Conservation (phyloP, 1,140 invertebrate species). For the Drosophila equinoxialis region DNA sequence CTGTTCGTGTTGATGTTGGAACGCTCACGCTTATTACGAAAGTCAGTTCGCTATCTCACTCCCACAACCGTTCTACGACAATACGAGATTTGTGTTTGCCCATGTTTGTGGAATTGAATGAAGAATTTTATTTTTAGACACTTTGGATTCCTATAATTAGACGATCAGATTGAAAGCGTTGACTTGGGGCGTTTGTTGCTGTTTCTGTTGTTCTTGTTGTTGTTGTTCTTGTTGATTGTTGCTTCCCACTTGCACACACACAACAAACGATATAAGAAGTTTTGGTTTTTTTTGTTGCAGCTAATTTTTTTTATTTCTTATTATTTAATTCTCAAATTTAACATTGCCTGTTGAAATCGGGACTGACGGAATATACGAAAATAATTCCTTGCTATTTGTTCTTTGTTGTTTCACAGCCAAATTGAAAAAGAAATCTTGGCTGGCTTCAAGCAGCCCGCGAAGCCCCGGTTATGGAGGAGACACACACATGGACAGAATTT, state of each 20-base stretch:
- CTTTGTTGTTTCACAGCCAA: constrained; percentile 77
- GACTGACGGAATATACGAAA: background rate
- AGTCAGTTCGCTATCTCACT: background rate
- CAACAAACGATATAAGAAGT: background rate
- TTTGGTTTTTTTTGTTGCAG: constrained; percentile 19
- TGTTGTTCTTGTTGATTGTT: constrained; percentile 4
- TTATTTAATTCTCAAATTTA: constrained; percentile 6
- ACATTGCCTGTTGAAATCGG: constrained; percentile 5
- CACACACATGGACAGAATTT: constrained; percentile 15
- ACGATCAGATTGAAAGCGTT: constrained; percentile 32
- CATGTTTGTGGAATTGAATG: constrained; percentile 51
- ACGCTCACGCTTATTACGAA: constrained; percentile 19
- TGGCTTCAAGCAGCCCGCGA: constrained; percentile 61
- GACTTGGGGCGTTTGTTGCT: background rate
- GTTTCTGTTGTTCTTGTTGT: background rate
- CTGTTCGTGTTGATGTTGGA: constrained; percentile 13
- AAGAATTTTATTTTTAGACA: constrained; percentile 65
- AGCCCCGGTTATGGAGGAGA: constrained; percentile 36
- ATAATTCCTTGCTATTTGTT: constrained; percentile 37
- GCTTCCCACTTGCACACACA: constrained; percentile 29
- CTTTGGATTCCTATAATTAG: constrained; percentile 65
- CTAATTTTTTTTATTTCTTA: constrained; percentile 5
- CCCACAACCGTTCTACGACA: background rate
- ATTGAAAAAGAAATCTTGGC: constrained; percentile 73
- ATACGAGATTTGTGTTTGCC: constrained; percentile 43